Evolutionary conservation across 1,140 invertebrate genomes (phyloP), one percentile per base, ranked within the genome.

Genomic region (Drosophila dunni): DNA sequence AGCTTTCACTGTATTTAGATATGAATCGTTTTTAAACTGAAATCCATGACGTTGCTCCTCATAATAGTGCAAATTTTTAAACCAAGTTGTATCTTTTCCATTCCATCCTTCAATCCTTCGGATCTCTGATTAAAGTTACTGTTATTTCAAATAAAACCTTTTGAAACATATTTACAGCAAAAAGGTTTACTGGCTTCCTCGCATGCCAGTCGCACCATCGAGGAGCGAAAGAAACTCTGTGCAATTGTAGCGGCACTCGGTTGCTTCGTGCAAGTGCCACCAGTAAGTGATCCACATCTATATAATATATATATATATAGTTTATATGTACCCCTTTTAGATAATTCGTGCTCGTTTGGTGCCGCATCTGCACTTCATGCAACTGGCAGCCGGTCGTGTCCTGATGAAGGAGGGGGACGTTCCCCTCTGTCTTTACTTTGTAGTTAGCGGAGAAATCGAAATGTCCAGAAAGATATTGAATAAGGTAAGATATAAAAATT

Each of bases 391-490:
- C 51, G 75, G 81, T 7, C 68, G 89, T 7, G 44, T 48, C 7
- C 44, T 91, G 13, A 91, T 91, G 53, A 75, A 85, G n/a, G 73
- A 89, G 42, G 79, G 62, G 1, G 79, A 89, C 34, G 2, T 17
- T 9, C 84, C 83, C 2, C 53, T 71, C 0, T 36, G 60, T 24
- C 70, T 91, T 0, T 91, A 91, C 29, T 91, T 91, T 29, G 75
- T 91, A 34, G 50, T 91, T 0, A 91, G 75, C 53, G 89, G 89
- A 0, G 89, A 91, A 13, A 73, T 91, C 0, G 89, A 91, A 57
- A 77, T 91, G 77, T 72, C 58, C 0, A 69, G 48, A 34, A 77
- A 7, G 0, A 17, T 69, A 6, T 54, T 36, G 2, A 80, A 83
- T 7, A 84, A 80, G 73, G 81, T 79, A 44, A 15, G 34, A 20